Evolutionary conservation across 2,113 vertebrate genomes (phyloP), one percentile per base, ranked within the genome.

Genomic region (Callopanchax toddi): DNA sequence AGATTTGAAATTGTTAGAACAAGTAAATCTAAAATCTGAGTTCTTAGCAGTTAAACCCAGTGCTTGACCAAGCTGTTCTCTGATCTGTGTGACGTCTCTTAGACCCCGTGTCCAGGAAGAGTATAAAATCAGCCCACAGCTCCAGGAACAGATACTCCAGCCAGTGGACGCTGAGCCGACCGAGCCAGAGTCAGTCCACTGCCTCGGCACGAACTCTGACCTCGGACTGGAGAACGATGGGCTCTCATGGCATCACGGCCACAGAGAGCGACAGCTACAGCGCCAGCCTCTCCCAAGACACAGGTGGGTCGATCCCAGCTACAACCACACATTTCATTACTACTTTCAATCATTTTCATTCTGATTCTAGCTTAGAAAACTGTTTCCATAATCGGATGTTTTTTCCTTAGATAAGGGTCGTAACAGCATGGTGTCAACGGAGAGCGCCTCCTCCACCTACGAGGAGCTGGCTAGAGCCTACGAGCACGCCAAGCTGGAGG

Each of bases 251-350:
- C 74, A 97, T 99, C 86, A 98, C 96, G 0, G 97, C 97, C 85
- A 97, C 97, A 0, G 97, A 99, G 91, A 99, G 97, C 0, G 97
- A 99, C 93, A 99, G 97, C 91, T 99, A 99, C 87, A 99, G 97
- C 0, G 96, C 97, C 84, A 99, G 97, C 79, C 93, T 99, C 62
- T 99, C 97, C 0, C 97, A 99, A 86, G 97, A 98, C 90, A 99
- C 97, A 16, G 97, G 97, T 97, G 53, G 21, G 75, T 48, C 29
- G 3, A 32, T 32, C 29, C 10, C 29, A 32, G 3, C 29, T 4
- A 29, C 4, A 5, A 29, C 26, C 26, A 29, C 26, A 29, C 4
- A 29, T 32, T 32, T 7, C 10, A 7, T 8, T 32, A 6, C 29
- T 7, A 32, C 6, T 32, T 32, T 32, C 1, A 32, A 32, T 9